These are phyloP conservation scores for Palaemon carinicauda DNA, from an alignment of 1,140 invertebrate genomes.

Conservation along the genomic window DNA sequence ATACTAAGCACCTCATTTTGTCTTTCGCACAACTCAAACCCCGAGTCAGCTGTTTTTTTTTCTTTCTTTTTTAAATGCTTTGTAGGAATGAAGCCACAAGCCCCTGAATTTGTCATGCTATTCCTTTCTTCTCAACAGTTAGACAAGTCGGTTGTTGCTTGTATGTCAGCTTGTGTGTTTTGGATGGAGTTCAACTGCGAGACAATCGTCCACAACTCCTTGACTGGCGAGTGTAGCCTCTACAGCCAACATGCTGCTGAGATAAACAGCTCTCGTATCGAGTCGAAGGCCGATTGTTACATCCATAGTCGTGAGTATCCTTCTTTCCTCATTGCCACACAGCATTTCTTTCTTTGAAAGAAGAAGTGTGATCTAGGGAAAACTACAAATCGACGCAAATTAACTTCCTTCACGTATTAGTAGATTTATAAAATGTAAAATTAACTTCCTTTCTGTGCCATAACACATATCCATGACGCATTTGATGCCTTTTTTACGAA, in stretches of 20 bases:
- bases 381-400: too few species aligned
- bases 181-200: conserved; percentile 38
- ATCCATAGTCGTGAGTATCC: conserved; percentile 25
- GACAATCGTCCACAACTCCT: conserved; percentile 17
- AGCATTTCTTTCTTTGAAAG: not conserved
- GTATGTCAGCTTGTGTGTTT: conserved; percentile 17
- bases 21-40: too few species aligned
- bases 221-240: conserved; percentile 13
- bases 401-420: too few species aligned
- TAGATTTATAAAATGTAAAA: not conserved
- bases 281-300: not conserved
- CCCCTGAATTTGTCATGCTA: too few species aligned
- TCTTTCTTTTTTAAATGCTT: too few species aligned
- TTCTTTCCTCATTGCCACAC: not conserved
- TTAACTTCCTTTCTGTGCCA: not conserved
- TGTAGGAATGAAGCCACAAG: too few species aligned
- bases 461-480: too few species aligned
- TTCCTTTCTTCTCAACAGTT: not conserved
- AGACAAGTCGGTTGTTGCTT: conserved; percentile 1
- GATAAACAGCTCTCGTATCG: not conserved
- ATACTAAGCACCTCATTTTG: too few species aligned
- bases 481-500: too few species aligned
- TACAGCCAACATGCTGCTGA: conserved; percentile 6
- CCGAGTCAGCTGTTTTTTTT: too few species aligned
- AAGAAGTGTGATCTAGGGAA: not conserved